Base-by-base conservation (phyloP, 2,888 invertebrate species). In the Agapostemon virescens region DNA sequence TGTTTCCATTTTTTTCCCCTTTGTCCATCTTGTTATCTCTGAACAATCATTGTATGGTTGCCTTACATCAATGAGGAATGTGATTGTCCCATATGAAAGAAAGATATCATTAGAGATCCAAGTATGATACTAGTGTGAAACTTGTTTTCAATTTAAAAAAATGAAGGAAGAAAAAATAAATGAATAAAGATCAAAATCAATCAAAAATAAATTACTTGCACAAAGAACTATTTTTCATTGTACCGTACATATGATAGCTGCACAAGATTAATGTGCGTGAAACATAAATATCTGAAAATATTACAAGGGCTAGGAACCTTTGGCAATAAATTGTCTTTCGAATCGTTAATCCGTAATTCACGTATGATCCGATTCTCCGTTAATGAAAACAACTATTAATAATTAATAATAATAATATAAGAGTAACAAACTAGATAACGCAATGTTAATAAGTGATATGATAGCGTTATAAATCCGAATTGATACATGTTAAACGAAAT, bases 41-140 rank as follows among this genome's bases (percentile, higher is more conserved):
- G 77, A 81, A 79, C 79, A 71, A 81, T 82, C 71, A 73, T 80
- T 82, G 85, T 74, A 77, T 68, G 58, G 67, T 82, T 58, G 55
- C 55, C 36, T 66, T 63, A 74, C 79, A 87, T 87, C 85, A 87
- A 86, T 85, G 85, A 87, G 85, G 84, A 86, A 87, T 84, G 80
- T 76, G 79, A 79, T 36, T 45, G 26, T 17, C 36, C 26, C 23
- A 23, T 40, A 45, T 55, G 23, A 26, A 33, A 69, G 69, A 52
- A 42, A 61, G 15, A 45, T 36, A 49, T 15, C 38, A 38, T 30
- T n/a, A 45, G 11, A 45, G 2, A n/a, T 49, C 23, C n/a, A 26
- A 45, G 30, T 40, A 9, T n/a, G n/a, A n/a, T 40, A n/a, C n/a
- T 49, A 42, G 33, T 36, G 2, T 38, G 17, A 5, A 70, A 75